Base-by-base conservation (phyloP, 2,888 invertebrate species). In the Xylota sylvarum region DNA sequence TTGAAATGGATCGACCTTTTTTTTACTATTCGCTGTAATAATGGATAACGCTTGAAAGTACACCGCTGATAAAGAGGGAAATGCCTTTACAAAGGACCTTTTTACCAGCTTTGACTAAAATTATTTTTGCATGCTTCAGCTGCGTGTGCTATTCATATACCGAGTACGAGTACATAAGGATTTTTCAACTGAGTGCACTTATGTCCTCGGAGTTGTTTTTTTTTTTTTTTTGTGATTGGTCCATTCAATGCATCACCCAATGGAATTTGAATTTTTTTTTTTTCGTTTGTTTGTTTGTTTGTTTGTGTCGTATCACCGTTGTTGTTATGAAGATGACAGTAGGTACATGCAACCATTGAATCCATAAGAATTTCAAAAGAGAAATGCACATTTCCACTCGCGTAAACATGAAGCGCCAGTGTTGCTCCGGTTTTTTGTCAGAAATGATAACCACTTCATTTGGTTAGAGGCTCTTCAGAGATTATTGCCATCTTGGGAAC, bases 401-500 rank as follows among this genome's bases (percentile, higher is more conserved):
- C 72, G 69, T 76, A 80, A 60, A 56, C 67, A 72, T 69, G 70
- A 67, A 81, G 81, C 73, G 69, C 77, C 82, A 69, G 77, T 73
- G 73, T 65, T 86, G 69, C 84, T 67, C 62, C 23, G 80, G 35
- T 65, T 76, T 79, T 30, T 46, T 48, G 60, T 30, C 60, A 73
- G 30, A 30, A 56, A 86, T 85, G 86, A 81, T 65, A 88, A 81
- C 70, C 83, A 83, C 88, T 84, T 76, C 81, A 84, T 84, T 88
- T 87, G 48, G 76, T 27, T 62, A 88, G 81, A 83, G 84, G 81
- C 88, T 70, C 88, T 88, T 87, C 80, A 88, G 70, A 84, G 88
- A 88, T 81, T 88, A 88, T 88, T 88, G 88, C 83, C 88, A 85
- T 88, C 88, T 88, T 88, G 87, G 87, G 78, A 83, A 81, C 79